These are phyloP conservation scores for Belonocnema kinseyi DNA, from an alignment of 1,140 invertebrate genomes.

Conservation along the genomic window DNA sequence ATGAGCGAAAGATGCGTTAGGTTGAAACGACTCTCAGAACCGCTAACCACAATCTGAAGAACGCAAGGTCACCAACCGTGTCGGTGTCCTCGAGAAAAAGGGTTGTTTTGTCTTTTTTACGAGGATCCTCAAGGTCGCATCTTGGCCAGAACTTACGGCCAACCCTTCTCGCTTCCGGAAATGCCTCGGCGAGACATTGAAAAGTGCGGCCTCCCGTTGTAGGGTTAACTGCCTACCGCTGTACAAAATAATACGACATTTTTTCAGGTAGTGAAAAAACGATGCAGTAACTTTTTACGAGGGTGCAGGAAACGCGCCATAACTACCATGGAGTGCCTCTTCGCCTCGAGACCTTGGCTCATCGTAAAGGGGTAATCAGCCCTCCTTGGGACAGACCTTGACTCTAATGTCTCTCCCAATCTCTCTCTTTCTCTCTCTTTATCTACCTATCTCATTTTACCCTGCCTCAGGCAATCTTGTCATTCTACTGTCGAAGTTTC, in stretches of 20 bases:
- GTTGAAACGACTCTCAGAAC: slow-evolving; percentile 4
- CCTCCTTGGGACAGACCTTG: slow-evolving; percentile 66
- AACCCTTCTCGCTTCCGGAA: slow-evolving; percentile 63
- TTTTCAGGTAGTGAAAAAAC: slow-evolving; percentile 49
- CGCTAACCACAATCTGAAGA: slow-evolving; percentile 35
- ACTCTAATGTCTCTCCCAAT: slow-evolving; percentile 53
- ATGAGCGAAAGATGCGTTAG: neutral
- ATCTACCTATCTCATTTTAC: slow-evolving; percentile 35
- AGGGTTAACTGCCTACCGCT: slow-evolving; percentile 48
- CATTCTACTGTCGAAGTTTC: slow-evolving; percentile 70
- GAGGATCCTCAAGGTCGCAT: slow-evolving; percentile 57
- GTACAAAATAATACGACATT: slow-evolving; percentile 50
- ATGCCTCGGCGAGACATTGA: slow-evolving; percentile 30
- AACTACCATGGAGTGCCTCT: slow-evolving; percentile 41
- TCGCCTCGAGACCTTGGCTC: slow-evolving; percentile 62
- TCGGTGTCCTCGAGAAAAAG: slow-evolving; percentile 52
- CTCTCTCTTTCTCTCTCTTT: slow-evolving; percentile 43
- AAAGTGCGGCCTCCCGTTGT: slow-evolving; percentile 24
- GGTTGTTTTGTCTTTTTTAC: slow-evolving; percentile 61
- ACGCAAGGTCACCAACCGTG: slow-evolving; percentile 45
- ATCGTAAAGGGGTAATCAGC: slow-evolving; percentile 75
- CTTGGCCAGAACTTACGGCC: slow-evolving; percentile 46
- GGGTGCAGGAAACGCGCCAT: slow-evolving; percentile 40
- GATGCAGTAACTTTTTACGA: slow-evolving; percentile 63
- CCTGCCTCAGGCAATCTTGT: slow-evolving; percentile 58